Evolutionary conservation across 2,797 vertebrate species (phyloP), one percentile per base, ranked within the genome.

Genomic region (Perodicticus potto): DNA sequence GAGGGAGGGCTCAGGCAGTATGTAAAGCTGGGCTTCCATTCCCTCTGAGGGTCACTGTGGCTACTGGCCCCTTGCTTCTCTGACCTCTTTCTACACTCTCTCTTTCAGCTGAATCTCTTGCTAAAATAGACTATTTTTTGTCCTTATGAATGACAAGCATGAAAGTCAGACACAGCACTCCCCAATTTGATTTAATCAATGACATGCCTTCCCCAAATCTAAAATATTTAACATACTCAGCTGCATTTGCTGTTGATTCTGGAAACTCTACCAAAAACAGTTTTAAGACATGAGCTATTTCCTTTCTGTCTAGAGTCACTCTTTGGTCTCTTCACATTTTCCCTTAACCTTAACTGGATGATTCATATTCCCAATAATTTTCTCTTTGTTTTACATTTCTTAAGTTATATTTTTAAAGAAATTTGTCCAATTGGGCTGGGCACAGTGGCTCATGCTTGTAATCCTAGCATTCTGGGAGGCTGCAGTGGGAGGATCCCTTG

Each of bases 311-410:
- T 85, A 63, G 20, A 37, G 40, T 73, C 76, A 84, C 43, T 86
- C 53, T 67, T 86, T 85, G 72, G 32, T 89, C 37, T 96, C n/a
- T 63, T 84, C 55, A 27, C 23, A 72, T 57, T 92, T 95, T 92
- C 65, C 69, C 61, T 70, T 16, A 94, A 87, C 20, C 25, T 96
- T 74, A 25, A 5, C 61, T 84, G 77, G 13, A 67, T 92, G 49
- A 92, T 57, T 96, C 67, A 63, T 72, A 53, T 81, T 29, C 57
- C 27, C 61, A 94, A 25, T 86, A 37, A 16, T 78, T 45, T 91
- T 89, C 49, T 25, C 16, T 67, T 94, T 59, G 74, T 85, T 34
- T 83, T 74, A 49, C 49, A 74, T 93, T 93, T 85, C 73, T 74
- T 73, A 86, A 77, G 53, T 72, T 91, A 53, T 32, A 57, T 25